Percentiles rank a stretch among this genome's conserved stretches.
These are phyloP conservation scores for Rhinoptilus africanus DNA, from an alignment of 2,113 vertebrate species.

Conservation along the genomic window DNA sequence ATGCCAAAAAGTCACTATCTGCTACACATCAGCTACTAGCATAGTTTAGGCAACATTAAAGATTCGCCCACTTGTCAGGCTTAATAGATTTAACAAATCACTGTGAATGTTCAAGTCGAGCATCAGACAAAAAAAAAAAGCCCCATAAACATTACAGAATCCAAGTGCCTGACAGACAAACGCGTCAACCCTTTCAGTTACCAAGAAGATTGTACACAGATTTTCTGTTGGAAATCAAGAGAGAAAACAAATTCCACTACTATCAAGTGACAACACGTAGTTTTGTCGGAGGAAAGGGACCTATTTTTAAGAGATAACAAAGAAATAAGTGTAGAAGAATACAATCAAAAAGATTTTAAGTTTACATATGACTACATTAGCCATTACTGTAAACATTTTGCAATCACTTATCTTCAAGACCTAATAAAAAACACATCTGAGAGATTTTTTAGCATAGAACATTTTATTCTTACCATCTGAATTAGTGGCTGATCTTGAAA, in stretches of 20 bases:
- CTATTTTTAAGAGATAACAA: neutral
- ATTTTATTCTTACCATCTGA: slow-evolving; percentile 41
- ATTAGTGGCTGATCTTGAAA: neutral
- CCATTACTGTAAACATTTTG: neutral
- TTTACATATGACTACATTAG: neutral
- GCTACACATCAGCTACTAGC: neutral
- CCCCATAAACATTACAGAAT: neutral
- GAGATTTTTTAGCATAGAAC: slow-evolving; percentile 21
- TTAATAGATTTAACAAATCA: neutral
- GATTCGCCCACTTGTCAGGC: neutral
- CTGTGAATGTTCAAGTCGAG: neutral
- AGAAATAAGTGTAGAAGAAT: neutral
- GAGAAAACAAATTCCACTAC: neutral
- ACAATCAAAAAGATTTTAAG: neutral
- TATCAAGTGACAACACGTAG: neutral
- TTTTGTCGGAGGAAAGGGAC: neutral
- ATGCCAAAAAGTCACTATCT: neutral
- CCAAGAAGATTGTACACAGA: neutral
- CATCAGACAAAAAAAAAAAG: neutral
- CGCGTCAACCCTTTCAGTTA: neutral
- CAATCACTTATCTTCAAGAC: slow-evolving; percentile 6
- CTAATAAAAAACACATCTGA: neutral
- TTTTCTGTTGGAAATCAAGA: neutral
- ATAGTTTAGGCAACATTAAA: neutral
- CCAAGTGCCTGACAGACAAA: neutral